Base-by-base conservation (phyloP, 2,113 vertebrate genomes). In the Mixornis gularis region DNA sequence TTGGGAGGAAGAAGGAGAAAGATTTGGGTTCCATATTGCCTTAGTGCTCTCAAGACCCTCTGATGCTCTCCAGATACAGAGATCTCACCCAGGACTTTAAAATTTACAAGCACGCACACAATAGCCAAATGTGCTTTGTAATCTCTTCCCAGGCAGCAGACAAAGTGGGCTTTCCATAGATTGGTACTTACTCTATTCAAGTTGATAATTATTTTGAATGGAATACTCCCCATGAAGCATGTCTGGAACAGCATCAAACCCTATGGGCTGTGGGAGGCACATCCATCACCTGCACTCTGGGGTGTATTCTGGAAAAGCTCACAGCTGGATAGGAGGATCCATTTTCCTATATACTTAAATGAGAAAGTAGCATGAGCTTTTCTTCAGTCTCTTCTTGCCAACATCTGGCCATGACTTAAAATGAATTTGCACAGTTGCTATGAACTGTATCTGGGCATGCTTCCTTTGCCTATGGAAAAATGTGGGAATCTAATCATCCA, bases 131-230 rank as follows among this genome's bases (percentile, higher is more conserved):
- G 74, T 79, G 55, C 89, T 95, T 95, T 94, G 85, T 74, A 93
- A 93, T 92, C 79, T 79, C 63, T 92, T 96, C 79, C 84, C 88
- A 91, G 69, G 51, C 77, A 92, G 76, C 65, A 89, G 68, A 65
- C 69, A 53, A 76, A 90, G 84, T 84, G 62, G 41, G n/a, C 46
- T 94, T 91, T 79, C 46, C 90, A 93, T 82, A 91, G 89, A 93
- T 90, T 86, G 87, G 78, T 93, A 70, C 95, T 95, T 81, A 68
- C 17, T 89, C 84, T 85, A 71, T 90, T 95, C 87, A 83, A 87
- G 79, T 72, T 89, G 87, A 94, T 95, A 78, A 95, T 95, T 95
- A 94, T 94, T 96, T 93, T 92, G 95, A 95, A 96, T 90, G 70
- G 82, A 88, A 91, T 95, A 92, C 86, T 95, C 94, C 93, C 95